Base-by-base conservation (phyloP, 2,888 invertebrate species). In the Ceratothoa steindachneri region DNA sequence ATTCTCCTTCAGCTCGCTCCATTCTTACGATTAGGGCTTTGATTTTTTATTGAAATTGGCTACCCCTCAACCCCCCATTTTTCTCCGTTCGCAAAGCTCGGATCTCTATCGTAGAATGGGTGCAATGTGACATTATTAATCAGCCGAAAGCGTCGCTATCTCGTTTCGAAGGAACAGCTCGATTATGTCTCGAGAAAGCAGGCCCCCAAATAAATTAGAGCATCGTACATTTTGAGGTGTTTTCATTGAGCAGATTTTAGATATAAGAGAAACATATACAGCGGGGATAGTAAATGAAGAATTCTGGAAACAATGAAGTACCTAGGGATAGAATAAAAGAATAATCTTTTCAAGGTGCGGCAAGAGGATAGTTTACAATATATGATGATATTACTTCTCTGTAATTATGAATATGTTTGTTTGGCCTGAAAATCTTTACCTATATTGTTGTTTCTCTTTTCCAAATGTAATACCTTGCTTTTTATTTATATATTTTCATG, bases 1-100 rank as follows among this genome's bases (percentile, higher is more conserved):
- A n/a, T n/a, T n/a, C n/a, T n/a, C n/a, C n/a, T n/a, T n/a, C n/a
- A n/a, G n/a, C n/a, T n/a, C n/a, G n/a, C n/a, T n/a, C n/a, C n/a
- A n/a, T n/a, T n/a, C n/a, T n/a, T 24, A n/a, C 60, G 60, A 60
- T 60, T 60, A 60, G 60, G n/a, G 60, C 60, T 60, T 60, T 60
- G 60, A 60, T 60, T 60, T 60, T 60, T 60, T 60, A 60, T 60
- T 60, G 60, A 60, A 60, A 60, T 60, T 60, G 60, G 60, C 60
- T n/a, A n/a, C n/a, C n/a, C n/a, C n/a, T n/a, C n/a, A n/a, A n/a
- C n/a, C n/a, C n/a, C n/a, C n/a, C n/a, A n/a, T n/a, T n/a, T n/a
- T n/a, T n/a, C n/a, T 24, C 60, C 24, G 24, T 60, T 60, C 60
- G 60, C 24, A 22, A 24, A 60, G 60, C 19, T 60, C 24, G 60